Base-by-base conservation (phyloP, 2,113 vertebrate genomes). In the Campylorhamphus procurvoides region DNA sequence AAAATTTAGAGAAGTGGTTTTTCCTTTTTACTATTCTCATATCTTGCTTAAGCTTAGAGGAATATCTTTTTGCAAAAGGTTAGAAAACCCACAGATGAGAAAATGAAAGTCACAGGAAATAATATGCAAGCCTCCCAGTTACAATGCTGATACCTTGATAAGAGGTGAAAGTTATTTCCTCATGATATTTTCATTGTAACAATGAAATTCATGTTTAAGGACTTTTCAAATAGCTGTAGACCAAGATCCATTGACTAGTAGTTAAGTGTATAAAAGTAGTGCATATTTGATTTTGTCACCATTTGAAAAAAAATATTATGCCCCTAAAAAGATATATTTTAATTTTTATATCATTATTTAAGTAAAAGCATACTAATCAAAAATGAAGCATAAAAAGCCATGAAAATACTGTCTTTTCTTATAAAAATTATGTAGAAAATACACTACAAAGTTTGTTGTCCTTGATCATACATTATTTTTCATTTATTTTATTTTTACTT, bases 131-230 rank as follows among this genome's bases (percentile, higher is more conserved):
- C 40, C 22, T 55, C 33, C 11, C 8, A 62, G n/a, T 62, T 44
- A 6, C 37, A 78, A 4, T 2, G 1, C 0, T 73, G 50, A 39
- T 46, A 55, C 1, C 4, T 15, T 64, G 18, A 12, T 42, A 83
- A 49, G 11, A 46, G 31, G 2, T 44, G 11, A n/a, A 86, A 76
- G 24, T 44, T 69, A 35, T 58, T 63, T n/a, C 20, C 52, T 73
- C 16, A 11, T 17, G 2, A 39, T 44, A 14, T 47, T 76, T 69
- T 52, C 14, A 44, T 47, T 72, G 24, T 25, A 62, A 22, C 8
- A 63, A 37, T 10, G 8, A 55, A 55, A 81, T 46, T 50, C 3
- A 14, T 55, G 3, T 46, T 52, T 71, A 89, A 87, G 10, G 4
- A 15, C 31, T 71, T 91, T 49, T 50, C 35, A 74, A 62, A 82